phyloP scores from a whole-genome alignment of 1,140 invertebrate species.

The Semibalanus balanoides region DNA sequence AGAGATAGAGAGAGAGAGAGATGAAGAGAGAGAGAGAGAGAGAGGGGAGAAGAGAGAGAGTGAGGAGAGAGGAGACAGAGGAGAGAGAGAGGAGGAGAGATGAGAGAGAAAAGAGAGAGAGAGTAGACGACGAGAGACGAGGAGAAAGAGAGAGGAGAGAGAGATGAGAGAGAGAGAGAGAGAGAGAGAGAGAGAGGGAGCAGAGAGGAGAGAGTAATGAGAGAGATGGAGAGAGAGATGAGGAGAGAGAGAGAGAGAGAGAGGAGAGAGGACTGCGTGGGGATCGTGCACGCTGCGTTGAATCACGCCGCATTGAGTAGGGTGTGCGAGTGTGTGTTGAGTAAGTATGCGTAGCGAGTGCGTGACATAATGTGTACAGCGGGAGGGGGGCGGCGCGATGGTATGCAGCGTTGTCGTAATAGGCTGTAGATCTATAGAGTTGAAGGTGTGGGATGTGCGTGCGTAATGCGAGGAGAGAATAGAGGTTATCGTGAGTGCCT shows the following conservation, averaged over 20 bases:
- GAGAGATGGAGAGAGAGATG: constrained; percentile 5
- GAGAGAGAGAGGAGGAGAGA: too few relatives aligned
- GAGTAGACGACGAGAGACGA: neutral
- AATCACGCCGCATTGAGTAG: neutral
- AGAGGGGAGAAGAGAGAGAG: too few relatives aligned
- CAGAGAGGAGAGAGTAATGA: constrained; percentile 1
- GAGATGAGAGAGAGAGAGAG: neutral
- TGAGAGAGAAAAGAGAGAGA: neutral
- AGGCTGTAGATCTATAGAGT: neutral
- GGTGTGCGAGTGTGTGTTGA: too few relatives aligned
- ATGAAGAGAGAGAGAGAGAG: too few relatives aligned
- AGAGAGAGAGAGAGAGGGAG: neutral
- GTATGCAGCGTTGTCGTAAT: neutral
- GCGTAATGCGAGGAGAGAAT: too few relatives aligned
- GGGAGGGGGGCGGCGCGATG: too few relatives aligned
- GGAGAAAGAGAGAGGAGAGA: neutral
- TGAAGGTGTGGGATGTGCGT: too few relatives aligned
- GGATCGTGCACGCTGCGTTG: neutral
- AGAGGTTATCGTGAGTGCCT: too few relatives aligned
- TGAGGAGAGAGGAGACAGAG: neutral
- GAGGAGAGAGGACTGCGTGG: neutral
- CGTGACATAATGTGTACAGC: too few relatives aligned
- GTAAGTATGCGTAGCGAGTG: too few relatives aligned
- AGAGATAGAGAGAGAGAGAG: too few relatives aligned
- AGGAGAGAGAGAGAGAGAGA: constrained; percentile 3